Evolutionary conservation across 2,113 vertebrate genomes (phyloP).

Genomic region (Tetrax tetrax): DNA sequence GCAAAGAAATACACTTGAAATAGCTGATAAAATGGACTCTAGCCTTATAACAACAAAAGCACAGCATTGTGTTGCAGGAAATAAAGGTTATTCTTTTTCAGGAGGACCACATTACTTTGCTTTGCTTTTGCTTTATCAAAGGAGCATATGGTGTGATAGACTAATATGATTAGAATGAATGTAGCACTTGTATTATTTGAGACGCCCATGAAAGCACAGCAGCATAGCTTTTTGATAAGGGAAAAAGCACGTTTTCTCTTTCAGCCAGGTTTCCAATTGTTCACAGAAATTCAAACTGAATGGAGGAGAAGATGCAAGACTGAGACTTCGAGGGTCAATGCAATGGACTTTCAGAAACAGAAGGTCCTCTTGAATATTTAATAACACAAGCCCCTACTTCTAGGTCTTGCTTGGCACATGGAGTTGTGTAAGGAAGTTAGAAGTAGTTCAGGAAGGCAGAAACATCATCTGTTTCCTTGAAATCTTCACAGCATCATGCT

Average conservation of each 20-base stretch:
- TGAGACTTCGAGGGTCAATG: not conserved
- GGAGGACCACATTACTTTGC: not conserved
- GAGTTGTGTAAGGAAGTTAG: not conserved
- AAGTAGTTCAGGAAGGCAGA: not conserved
- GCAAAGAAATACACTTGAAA: not conserved
- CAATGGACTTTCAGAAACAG: not conserved
- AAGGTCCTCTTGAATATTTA: not conserved
- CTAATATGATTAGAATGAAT: not conserved
- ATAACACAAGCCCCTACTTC: not conserved
- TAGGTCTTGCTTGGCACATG: not conserved
- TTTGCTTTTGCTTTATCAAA: not conserved
- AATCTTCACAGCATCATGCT: not conserved
- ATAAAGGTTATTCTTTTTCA: not conserved
- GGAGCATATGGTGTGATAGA: not conserved
- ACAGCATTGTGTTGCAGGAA: not conserved
- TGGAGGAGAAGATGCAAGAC: not conserved
- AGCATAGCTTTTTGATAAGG: not conserved
- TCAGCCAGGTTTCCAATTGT: fast-evolving
- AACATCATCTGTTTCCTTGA: not conserved
- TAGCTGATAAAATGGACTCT: not conserved
- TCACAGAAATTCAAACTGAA: not conserved
- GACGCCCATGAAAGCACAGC: not conserved
- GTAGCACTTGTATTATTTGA: not conserved
- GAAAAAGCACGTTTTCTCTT: not conserved
- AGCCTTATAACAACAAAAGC: not conserved